Evolutionary conservation across 2,888 invertebrate genomes (phyloP).

Genomic region (Choristoneura rosaceana): DNA sequence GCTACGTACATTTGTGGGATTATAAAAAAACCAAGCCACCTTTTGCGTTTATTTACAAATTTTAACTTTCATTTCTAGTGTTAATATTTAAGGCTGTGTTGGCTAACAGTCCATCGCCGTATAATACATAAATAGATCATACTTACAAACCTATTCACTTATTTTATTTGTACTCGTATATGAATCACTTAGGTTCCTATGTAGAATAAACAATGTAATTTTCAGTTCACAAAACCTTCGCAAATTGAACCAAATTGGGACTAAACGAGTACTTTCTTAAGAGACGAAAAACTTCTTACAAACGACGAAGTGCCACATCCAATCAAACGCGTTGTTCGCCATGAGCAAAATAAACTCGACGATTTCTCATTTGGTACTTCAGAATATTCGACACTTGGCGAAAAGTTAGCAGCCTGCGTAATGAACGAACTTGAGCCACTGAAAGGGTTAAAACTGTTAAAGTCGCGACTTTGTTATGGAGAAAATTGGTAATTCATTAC

Average conservation of each 20-base stretch:
- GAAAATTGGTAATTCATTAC: constrained; percentile 77
- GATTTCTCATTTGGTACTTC: constrained; percentile 62
- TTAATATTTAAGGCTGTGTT: too few species aligned
- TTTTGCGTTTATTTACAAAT: too few species aligned
- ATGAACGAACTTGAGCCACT: constrained; percentile 72
- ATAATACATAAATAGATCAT: too few species aligned
- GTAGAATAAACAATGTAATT: constrained; percentile 1
- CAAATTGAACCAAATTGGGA: constrained; percentile 12
- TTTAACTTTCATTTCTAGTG: too few species aligned
- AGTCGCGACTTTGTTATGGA: constrained; percentile 69
- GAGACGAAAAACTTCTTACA: constrained; percentile 15
- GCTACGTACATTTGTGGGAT: too few species aligned
- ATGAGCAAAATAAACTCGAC: constrained; percentile 61
- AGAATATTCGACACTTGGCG: constrained; percentile 62
- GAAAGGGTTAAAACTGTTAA: constrained; percentile 71
- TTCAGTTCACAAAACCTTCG: constrained; percentile 6
- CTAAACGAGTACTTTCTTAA: constrained; percentile 19
- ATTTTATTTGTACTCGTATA: not conserved
- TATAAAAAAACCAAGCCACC: too few species aligned
- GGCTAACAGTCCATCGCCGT: too few species aligned
- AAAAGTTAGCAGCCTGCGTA: constrained; percentile 65
- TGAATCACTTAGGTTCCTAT: not conserved
- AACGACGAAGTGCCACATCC: constrained; percentile 50
- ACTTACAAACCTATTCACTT: too few species aligned
- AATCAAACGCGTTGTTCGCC: constrained; percentile 44